Evolutionary conservation across 2,797 vertebrate genomes (phyloP), one percentile per base, ranked within the genome.

Genomic region (Catostomus latipinnis): DNA sequence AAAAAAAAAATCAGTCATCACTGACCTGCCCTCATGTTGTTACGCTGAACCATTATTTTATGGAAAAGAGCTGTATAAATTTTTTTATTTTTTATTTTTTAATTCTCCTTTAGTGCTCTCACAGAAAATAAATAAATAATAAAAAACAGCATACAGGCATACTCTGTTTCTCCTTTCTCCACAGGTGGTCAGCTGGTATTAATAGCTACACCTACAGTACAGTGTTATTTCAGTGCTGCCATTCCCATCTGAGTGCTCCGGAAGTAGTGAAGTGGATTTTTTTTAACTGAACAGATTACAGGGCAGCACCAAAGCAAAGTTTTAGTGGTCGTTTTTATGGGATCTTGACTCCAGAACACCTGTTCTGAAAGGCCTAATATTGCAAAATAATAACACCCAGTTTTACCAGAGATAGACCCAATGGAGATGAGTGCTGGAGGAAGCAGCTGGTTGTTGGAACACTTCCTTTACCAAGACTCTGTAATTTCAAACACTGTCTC

Each of bases 381-480:
- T 78, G 78, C 80, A 66, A 82, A 87, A 87, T 81, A 80, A 86
- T 86, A 81, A 84, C 81, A 71, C 70, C 54, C 81, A 58, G 72
- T 71, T 62, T 87, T 89, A 84, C 87, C 60, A 78, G 87, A 88
- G 91, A 90, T 18, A 11, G 62, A 86, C 83, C 87, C 87, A 83
- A 78, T 84, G 88, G 88, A 87, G 86, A 88, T 81, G 83, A 78
- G 69, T 14, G 78, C 68, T 81, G 88, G 85, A 89, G 90, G 90
- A 91, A 90, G 91, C 91, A 93, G 89, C 91, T 92, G 91, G 86
- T 83, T 88, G 86, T 84, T 87, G 82, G 82, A 90, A 90, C 84
- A 85, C 89, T 90, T 92, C 91, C 88, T 86, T 85, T 18, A 63
- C 89, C 81, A 82, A 80, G 84, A 86, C 88, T 87, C 90, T 91